Evolutionary conservation across 2,888 invertebrate genomes (phyloP).

Genomic region (Syrista parreyssii): DNA sequence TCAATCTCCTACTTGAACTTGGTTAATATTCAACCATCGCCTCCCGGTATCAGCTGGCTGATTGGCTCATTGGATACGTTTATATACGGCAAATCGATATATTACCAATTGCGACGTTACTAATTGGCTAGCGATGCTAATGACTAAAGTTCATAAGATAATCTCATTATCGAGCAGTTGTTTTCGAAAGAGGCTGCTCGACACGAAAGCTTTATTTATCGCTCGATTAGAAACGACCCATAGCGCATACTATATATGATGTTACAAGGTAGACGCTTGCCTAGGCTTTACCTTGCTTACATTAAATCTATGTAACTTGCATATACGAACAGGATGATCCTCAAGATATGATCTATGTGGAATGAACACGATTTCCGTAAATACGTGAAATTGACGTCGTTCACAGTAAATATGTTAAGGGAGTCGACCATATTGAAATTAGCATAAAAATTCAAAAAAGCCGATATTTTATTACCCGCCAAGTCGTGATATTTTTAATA

Average conservation of each 20-base stretch:
- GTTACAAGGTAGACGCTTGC: background rate
- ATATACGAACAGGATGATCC: background rate
- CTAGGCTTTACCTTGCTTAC: background rate
- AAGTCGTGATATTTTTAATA: background rate
- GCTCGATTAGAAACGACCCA: conserved; percentile 1
- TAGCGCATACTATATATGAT: background rate
- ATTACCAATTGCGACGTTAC: conserved; percentile 13
- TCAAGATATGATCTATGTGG: background rate
- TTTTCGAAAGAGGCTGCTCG: background rate
- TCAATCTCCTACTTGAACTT: background rate
- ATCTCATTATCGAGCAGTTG: conserved; percentile 2
- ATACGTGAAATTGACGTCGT: background rate
- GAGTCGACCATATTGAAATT: background rate
- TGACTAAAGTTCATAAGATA: background rate
- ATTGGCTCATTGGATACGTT: background rate
- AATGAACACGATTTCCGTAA: background rate
- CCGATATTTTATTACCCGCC: background rate
- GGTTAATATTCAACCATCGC: background rate
- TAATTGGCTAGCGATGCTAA: conserved; percentile 18
- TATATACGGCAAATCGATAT: background rate
- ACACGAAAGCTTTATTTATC: conserved; percentile 5
- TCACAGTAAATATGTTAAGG: background rate
- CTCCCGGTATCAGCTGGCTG: background rate
- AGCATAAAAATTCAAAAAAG: background rate
- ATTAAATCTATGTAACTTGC: background rate